Evolutionary conservation across 2,888 invertebrate species (phyloP).

Genomic region (Automeris io): DNA sequence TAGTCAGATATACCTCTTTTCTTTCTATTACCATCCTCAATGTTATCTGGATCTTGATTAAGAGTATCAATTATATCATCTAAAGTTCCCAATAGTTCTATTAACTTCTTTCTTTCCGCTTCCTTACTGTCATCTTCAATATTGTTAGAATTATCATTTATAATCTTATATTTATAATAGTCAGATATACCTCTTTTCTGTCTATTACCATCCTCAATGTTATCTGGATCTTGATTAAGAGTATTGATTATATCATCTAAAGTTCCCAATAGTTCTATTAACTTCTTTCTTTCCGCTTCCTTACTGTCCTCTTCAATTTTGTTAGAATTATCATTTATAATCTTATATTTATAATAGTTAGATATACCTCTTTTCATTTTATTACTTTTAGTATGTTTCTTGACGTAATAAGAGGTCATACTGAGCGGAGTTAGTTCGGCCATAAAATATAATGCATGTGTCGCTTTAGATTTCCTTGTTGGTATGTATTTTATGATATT

Average conservation of each 20-base stretch:
- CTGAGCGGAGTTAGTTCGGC: constrained; percentile 80
- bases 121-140: constrained; percentile 4
- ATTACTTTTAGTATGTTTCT: constrained; percentile 19
- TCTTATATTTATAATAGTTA: constrained; percentile 9
- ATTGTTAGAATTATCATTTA: constrained; percentile 21
- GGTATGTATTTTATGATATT: constrained; percentile 70
- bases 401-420: constrained; percentile 79
- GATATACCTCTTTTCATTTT: constrained; percentile 11
- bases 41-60: too few species aligned
- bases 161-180: constrained; percentile 10
- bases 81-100: too few species aligned
- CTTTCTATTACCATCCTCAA: constrained; percentile 9
- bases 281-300: too few species aligned
- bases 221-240: too few species aligned
- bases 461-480: constrained; percentile 79
- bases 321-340: constrained; percentile 20
- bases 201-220: too few species aligned
- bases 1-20: constrained; percentile 4
- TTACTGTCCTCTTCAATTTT: constrained; percentile 9
- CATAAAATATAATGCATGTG: constrained; percentile 83
- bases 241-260: too few species aligned
- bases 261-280: too few species aligned
- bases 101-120: too few species aligned
- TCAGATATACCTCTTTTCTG: constrained; percentile 8
- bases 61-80: too few species aligned